A percentile compares a stretch with the other conserved stretches of the same genome.
Conservation (phyloP, 2,888 invertebrate species). For the Eristalinus sepulchralis region DNA sequence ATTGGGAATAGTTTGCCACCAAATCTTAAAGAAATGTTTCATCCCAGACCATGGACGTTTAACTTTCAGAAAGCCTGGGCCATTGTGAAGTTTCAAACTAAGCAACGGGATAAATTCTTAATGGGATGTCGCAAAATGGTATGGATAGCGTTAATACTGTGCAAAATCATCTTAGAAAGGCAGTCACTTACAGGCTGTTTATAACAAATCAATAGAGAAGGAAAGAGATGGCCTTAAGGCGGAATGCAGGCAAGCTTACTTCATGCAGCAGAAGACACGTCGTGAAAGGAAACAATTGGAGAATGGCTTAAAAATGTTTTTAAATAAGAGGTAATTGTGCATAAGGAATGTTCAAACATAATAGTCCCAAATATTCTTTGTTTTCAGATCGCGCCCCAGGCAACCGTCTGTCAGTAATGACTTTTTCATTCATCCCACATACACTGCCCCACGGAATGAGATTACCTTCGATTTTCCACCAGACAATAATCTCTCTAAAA, state of each 20-base stretch:
- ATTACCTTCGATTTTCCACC: slow-evolving; percentile 30
- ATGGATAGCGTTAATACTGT: neutral
- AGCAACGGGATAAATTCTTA: slow-evolving; percentile 72
- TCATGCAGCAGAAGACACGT: neutral
- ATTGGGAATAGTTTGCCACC: slow-evolving; percentile 75
- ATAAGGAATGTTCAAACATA: neutral
- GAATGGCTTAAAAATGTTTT: slow-evolving; percentile 5
- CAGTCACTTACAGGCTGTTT: slow-evolving; percentile 26
- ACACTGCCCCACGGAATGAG: slow-evolving; percentile 6
- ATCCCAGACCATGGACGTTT: slow-evolving; percentile 31
- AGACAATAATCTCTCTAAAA: slow-evolving; percentile 35
- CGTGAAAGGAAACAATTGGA: slow-evolving; percentile 10
- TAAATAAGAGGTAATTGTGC: slow-evolving; percentile 2
- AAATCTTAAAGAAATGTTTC: slow-evolving; percentile 74
- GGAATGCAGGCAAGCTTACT: slow-evolving; percentile 18
- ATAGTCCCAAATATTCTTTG: neutral
- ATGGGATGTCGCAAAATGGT: slow-evolving; percentile 72
- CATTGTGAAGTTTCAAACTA: slow-evolving; percentile 34
- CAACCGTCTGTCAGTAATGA: neutral
- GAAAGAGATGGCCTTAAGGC: slow-evolving; percentile 22
- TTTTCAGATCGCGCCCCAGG: neutral
- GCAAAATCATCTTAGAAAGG: neutral
- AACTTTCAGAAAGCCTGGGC: neutral
- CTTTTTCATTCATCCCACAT: slow-evolving; percentile 30
- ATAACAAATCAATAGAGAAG: slow-evolving; percentile 3